A percentile compares a stretch with the other conserved stretches of the same genome.
Evolutionary conservation across 2,888 invertebrate genomes (phyloP).

Genomic region (Lobophora halterata): DNA sequence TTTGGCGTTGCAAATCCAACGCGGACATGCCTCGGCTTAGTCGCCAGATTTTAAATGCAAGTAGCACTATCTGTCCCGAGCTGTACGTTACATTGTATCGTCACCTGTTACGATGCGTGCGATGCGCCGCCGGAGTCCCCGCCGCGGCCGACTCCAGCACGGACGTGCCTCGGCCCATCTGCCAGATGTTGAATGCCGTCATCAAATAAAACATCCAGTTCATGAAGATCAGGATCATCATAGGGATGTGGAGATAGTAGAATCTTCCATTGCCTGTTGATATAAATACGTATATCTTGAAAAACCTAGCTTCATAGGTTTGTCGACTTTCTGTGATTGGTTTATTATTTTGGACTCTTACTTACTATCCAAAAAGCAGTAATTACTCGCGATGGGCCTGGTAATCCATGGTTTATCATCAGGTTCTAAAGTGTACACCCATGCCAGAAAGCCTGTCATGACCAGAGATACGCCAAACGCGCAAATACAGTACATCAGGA

Average conservation of each 20-base stretch:
- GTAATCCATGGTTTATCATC: constrained; percentile 57
- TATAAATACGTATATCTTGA: constrained; percentile 1
- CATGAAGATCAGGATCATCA: constrained; percentile 58
- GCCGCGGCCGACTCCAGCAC: constrained; percentile 55
- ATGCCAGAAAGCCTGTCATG: constrained; percentile 44
- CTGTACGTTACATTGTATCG: too few relatives aligned
- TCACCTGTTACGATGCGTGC: constrained; percentile 57
- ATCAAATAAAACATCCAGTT: constrained; percentile 68
- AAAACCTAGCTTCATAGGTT: too few relatives aligned
- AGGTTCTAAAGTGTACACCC: constrained; percentile 39
- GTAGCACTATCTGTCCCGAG: too few relatives aligned
- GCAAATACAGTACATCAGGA: constrained; percentile 59
- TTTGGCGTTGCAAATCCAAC: constrained; percentile 47
- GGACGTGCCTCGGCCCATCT: constrained; percentile 56
- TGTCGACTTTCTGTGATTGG: too few relatives aligned
- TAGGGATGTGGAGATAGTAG: constrained; percentile 61
- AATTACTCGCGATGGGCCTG: constrained; percentile 46
- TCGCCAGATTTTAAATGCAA: too few relatives aligned
- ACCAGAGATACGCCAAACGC: constrained; percentile 57
- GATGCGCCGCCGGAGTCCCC: constrained; percentile 58
- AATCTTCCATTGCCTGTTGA: constrained; percentile 53
- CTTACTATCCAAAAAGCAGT: constrained; percentile 61
- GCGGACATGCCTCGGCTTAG: constrained; percentile 56
- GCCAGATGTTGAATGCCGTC: constrained; percentile 69
- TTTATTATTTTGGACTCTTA: too few relatives aligned